phyloP scores from a whole-genome alignment of 30 jellyfish, hydroid and myxozoan genomes.

The Hydra vulgaris region DNA sequence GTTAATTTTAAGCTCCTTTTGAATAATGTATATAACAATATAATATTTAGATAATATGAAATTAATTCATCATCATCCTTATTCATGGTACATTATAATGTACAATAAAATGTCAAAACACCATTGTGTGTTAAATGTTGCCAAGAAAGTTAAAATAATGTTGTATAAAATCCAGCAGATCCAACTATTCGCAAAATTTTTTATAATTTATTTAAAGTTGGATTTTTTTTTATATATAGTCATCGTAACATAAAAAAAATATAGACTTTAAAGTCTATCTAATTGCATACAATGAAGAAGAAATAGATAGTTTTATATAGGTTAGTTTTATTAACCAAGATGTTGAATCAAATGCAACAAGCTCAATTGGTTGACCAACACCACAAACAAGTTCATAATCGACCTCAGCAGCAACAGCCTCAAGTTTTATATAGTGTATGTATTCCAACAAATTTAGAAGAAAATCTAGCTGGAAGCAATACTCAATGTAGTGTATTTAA shows the following conservation, averaged over 20 bases:
- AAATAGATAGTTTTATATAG: not conserved
- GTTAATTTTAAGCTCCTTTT: no score
- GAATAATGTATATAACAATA: no score
- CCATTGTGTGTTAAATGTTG: no score
- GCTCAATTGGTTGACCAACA: not conserved
- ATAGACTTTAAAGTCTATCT: not conserved
- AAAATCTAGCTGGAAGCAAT: not conserved
- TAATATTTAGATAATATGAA: no score
- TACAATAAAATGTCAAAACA: no score
- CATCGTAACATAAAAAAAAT: not conserved
- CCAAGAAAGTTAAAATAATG: no score
- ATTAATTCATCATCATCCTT: no score
- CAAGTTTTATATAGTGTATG: constrained; percentile 13
- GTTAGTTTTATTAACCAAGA: not conserved
- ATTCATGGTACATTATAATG: no score
- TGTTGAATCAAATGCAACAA: not conserved
- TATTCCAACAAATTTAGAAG: constrained; percentile 2
- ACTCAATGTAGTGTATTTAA: constrained; percentile 13
- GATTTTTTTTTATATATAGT: not conserved
- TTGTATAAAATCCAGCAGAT: no score
- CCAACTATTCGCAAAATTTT: no score
- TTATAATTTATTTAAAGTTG: not conserved
- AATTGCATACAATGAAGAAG: not conserved
- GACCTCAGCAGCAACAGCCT: constrained; percentile 13
- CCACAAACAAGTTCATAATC: not conserved